phyloP scores from a whole-genome alignment of 2,888 invertebrate genomes.

The Tyria jacobaeae region DNA sequence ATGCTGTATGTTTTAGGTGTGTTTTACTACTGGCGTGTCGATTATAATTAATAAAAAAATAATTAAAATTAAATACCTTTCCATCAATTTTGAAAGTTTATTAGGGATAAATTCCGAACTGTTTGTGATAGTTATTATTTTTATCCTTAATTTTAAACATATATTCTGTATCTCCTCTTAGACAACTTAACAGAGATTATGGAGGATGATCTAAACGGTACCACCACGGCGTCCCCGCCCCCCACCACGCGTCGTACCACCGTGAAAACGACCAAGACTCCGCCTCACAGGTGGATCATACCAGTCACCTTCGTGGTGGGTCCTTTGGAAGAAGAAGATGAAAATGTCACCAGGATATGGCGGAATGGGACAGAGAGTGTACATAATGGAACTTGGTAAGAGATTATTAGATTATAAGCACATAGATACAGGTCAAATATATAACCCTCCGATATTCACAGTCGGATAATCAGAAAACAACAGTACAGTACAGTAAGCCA shows the following conservation, averaged over 20 bases:
- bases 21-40: no score
- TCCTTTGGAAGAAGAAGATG: constrained; percentile 79
- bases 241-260: constrained; percentile 58
- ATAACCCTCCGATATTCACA: no score
- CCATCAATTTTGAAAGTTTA: no score
- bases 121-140: no score
- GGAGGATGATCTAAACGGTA: constrained; percentile 73
- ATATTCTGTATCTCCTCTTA: constrained; percentile 34
- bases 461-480: no score
- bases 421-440: no score
- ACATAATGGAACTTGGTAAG: constrained; percentile 77
- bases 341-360: constrained; percentile 66
- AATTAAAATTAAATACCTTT: no score
- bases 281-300: constrained; percentile 90
- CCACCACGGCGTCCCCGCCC: constrained; percentile 62
- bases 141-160: background rate
- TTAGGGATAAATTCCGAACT: no score
- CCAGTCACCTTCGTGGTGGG: constrained; percentile 92
- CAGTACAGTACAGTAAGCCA: no score
- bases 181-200: constrained; percentile 82
- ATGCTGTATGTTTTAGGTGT: no score
- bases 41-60: no score
- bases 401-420: no score
- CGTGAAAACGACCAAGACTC: constrained; percentile 61
- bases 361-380: constrained; percentile 66